Evolutionary conservation across 2,888 invertebrate genomes (phyloP), one percentile per base, ranked within the genome.

Genomic region (Phengaris alcon): DNA sequence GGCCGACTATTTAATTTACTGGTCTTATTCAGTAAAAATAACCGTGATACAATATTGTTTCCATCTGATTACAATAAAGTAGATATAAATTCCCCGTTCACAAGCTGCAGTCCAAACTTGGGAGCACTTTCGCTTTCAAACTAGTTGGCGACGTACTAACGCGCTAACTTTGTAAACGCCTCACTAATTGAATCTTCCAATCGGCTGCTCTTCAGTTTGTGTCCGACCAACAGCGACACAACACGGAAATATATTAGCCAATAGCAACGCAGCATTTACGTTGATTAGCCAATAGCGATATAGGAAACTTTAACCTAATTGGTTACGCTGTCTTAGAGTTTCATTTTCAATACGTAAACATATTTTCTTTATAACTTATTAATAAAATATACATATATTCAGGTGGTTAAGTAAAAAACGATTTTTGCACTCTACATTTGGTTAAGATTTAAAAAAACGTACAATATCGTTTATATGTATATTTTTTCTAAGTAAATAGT

Each of bases 121-220:
- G 57, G 35, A 64, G 51, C 15, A 70, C 51, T 70, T 51, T 70
- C 70, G 70, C 10, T 70, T 70, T 70, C 70, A 4, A 51, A 70
- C 70, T n/a, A 48, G 69, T 15, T 69, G 46, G 69, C 69, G 48
- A 69, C 48, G 69, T 22, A 22, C 4, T 15, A 70, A 51, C 15
- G 70, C 51, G 7, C 70, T 70, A 70, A 70, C 70, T 70, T 70
- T 51, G 70, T 70, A 48, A 70, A 10, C 64, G 64, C 64, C 64
- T 64, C 48, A 51, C 70, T 70, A 70, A 70, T 70, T 70, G 70
- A 70, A 70, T 52, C 70, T 22, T 51, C 70, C 70, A 51, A 70
- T 70, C 70, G 70, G 70, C 70, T 15, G 51, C 70, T 8, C 51
- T 51, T 15, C 70, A 46, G 48, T 48, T 69, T 69, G 15, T 48